Conservation (phyloP, 2,113 vertebrate genomes). For the Pontoporia blainvillei region DNA sequence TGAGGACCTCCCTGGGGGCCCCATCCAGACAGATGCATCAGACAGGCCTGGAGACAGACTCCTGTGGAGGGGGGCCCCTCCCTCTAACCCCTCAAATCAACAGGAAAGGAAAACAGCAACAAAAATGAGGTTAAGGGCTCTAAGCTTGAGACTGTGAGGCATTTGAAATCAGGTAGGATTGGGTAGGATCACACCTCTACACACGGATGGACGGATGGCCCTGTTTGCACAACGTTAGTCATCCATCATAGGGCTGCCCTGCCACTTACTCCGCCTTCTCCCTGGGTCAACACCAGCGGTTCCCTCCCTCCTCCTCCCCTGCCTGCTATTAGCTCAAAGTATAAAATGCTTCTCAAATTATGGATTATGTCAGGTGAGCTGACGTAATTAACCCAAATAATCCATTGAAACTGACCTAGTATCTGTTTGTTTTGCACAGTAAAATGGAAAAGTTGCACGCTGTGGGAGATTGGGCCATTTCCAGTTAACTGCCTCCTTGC, state of each 20-base stretch:
- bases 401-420: not conserved
- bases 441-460: not conserved
- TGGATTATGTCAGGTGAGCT: not conserved
- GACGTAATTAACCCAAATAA: not conserved
- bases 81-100: not conserved
- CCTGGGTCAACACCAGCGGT: not conserved
- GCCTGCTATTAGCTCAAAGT: not conserved
- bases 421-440: not conserved
- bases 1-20: not conserved
- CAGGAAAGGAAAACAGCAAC: slow-evolving; percentile 32
- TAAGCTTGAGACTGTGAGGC: not conserved
- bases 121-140: slow-evolving; percentile 53
- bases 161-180: not conserved
- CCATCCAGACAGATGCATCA: not conserved
- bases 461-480: accelerated
- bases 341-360: not conserved
- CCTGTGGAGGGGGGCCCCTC: not conserved
- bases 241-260: too few species aligned
- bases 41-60: slow-evolving; percentile 21
- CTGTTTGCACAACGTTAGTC: not conserved
- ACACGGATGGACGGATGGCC: not conserved
- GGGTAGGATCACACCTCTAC: not conserved
- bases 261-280: not conserved
- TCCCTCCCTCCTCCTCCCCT: not conserved
- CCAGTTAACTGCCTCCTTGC: not conserved